A percentile compares a stretch with the other conserved stretches of the same genome.
These are phyloP conservation scores for Campoplex nolae DNA, from an alignment of 2,888 invertebrate genomes.

Conservation along the genomic window DNA sequence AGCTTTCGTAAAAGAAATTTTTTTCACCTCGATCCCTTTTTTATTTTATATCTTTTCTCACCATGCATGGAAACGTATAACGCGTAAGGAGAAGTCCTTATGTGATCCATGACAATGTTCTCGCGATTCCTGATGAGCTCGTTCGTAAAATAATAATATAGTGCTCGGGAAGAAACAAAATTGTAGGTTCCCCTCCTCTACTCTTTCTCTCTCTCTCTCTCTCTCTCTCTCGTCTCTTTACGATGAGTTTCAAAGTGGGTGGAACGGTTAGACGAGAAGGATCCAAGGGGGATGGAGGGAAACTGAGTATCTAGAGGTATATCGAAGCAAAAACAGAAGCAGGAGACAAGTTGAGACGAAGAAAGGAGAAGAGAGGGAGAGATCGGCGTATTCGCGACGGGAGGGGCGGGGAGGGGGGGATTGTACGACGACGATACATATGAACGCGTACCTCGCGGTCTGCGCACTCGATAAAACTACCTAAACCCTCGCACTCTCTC, in stretches of 20 bases:
- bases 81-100: constrained; percentile 46
- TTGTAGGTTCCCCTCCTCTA: constrained; percentile 30
- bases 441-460: constrained; percentile 82
- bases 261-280: constrained; percentile 63
- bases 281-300: constrained; percentile 61
- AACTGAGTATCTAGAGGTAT: constrained; percentile 72
- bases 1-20: constrained; percentile 9
- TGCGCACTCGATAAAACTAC: constrained; percentile 82
- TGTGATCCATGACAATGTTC: constrained; percentile 28
- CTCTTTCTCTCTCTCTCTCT: too few species aligned
- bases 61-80: not conserved
- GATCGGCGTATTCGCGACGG: constrained; percentile 63
- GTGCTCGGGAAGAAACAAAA: constrained; percentile 26
- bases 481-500: constrained; percentile 69
- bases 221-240: constrained; percentile 13
- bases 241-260: constrained; percentile 67
- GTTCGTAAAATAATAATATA: constrained; percentile 52
- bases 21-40: constrained; percentile 10
- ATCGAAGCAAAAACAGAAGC: constrained; percentile 57
- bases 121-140: constrained; percentile 15
- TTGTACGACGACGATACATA: constrained; percentile 79
- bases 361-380: constrained; percentile 53
- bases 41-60: not conserved
- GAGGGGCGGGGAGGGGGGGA: constrained; percentile 73
- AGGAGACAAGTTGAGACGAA: constrained; percentile 56